phyloP scores from a whole-genome alignment of 2,113 vertebrate genomes.

The Anthoscopus minutus region DNA sequence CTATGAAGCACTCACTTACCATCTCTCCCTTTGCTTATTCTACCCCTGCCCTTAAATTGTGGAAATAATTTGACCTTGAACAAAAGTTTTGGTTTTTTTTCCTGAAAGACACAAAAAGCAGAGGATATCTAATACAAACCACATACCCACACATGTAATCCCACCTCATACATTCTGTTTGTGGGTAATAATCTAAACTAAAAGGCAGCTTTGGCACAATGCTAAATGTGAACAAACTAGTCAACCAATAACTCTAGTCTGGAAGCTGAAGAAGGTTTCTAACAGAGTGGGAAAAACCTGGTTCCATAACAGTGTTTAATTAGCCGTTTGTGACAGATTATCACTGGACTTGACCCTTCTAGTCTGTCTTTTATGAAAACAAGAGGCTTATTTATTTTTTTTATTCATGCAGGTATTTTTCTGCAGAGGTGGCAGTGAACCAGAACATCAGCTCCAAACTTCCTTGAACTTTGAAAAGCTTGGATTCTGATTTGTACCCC shows the following conservation, averaged over 20 bases:
- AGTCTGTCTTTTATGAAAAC: neutral
- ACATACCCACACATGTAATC: no score
- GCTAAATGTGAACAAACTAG: neutral
- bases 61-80: neutral
- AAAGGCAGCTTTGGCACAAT: neutral
- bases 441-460: neutral
- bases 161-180: neutral
- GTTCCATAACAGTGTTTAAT: neutral
- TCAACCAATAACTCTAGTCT: neutral
- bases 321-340: neutral
- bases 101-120: neutral
- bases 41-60: neutral
- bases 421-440: neutral
- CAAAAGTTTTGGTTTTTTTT: neutral
- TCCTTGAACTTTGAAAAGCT: neutral
- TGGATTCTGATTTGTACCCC: neutral
- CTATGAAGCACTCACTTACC: neutral
- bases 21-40: neutral
- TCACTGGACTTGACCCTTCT: neutral
- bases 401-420: neutral
- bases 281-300: neutral
- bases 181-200: neutral
- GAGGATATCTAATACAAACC: neutral
- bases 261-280: neutral
- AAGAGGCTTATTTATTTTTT: neutral